phyloP scores from a whole-genome alignment of 1,140 invertebrate species.

The Whitmania pigra region DNA sequence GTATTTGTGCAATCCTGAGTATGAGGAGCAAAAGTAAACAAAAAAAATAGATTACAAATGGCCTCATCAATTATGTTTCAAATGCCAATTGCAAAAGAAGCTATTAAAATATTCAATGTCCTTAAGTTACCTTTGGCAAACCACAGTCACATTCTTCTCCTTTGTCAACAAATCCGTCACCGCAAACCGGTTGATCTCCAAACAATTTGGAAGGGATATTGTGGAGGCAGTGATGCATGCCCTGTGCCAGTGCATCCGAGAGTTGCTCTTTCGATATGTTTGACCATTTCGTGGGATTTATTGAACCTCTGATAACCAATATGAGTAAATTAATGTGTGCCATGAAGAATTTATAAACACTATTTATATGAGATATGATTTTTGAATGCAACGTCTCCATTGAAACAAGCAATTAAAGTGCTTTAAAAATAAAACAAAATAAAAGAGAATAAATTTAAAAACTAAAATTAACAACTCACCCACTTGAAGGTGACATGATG shows the following conservation, averaged over 20 bases:
- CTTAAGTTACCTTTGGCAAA: constrained; percentile 29
- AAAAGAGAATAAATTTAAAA: no score
- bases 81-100: no score
- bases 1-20: constrained; percentile 61
- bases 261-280: constrained; percentile 57
- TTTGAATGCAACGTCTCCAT: no score
- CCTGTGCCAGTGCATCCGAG: constrained; percentile 75
- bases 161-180: constrained; percentile 79
- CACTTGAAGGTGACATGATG: constrained; percentile 89
- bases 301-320: constrained; percentile 26
- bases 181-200: constrained; percentile 65
- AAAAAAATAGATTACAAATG: neutral
- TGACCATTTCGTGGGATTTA: constrained; percentile 41
- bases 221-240: constrained; percentile 89
- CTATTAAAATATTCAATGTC: no score
- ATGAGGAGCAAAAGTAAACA: neutral
- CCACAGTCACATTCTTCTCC: constrained; percentile 90
- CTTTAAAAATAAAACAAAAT: no score
- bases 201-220: constrained; percentile 61
- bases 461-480: constrained; percentile 39
- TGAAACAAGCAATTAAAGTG: no score
- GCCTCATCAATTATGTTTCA: no score
- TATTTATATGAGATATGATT: neutral
- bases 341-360: neutral
- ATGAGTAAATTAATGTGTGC: neutral